Base-by-base conservation (phyloP, 2,113 vertebrate species). In the Sula dactylatra region DNA sequence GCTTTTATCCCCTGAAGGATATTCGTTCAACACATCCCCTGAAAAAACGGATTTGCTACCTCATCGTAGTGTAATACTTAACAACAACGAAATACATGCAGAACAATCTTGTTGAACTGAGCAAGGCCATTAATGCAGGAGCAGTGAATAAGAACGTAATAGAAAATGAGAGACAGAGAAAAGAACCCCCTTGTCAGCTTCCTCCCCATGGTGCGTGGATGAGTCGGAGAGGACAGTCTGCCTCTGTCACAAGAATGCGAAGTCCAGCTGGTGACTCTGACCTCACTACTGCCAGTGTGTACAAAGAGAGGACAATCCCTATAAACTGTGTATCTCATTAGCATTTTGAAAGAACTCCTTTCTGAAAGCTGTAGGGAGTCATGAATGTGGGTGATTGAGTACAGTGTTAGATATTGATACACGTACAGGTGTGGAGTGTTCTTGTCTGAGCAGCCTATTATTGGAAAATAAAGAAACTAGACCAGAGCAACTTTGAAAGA, bases 1-100 rank as follows among this genome's bases (percentile, higher is more conserved):
- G 94, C 58, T 95, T 94, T 93, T 86, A 55, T 93, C 45, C 81
- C 81, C 70, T 20, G 52, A 86, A 93, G 42, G 54, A 66, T 90
- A 73, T 67, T 86, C 5, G 0, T 69, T 85, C 73, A 87, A n/a
- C 10, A 9, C 70, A 76, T 80, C 29, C n/a, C 52, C 58, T 87
- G 69, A 27, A 88, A 92, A 93, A 92, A 86, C 45, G 27, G 27
- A 82, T 94, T 90, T 90, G 47, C 58, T 87, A 80, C 58, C 49
- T 91, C 74, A 42, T 70, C 32, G 6, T 64, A 16, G 25, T 66
- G 66, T 73, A 85, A 88, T 73, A 85, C 49, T 86, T 55, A 66
- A 34, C 65, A 92, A 70, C 49, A 76, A 55, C 1, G 2, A 78
- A 94, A 62, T 47, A 50, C 21, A 24, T 15, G 72, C 40, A 44